phyloP scores from a whole-genome alignment of 2,888 invertebrate genomes.

The Melieria picta region DNA sequence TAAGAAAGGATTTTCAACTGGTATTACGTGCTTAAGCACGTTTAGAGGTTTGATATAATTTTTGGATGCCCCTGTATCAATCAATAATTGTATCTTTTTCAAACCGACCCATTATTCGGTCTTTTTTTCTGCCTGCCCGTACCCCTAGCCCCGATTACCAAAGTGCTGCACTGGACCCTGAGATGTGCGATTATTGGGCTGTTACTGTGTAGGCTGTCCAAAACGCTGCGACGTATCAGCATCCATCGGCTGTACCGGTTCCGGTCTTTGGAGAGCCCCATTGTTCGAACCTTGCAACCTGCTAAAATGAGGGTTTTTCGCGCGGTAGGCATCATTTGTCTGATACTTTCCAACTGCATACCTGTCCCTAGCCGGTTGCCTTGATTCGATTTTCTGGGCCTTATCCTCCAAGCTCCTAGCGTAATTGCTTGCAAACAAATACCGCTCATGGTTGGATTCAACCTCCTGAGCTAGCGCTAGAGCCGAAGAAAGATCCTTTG shows the following conservation, averaged over 20 bases:
- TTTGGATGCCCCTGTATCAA: constrained; percentile 27
- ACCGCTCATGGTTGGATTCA: constrained; percentile 30
- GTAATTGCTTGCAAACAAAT: constrained; percentile 33
- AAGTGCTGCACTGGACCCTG: not conserved
- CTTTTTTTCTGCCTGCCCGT: too few relatives aligned
- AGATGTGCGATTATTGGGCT: not conserved
- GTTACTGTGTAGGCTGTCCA: not conserved
- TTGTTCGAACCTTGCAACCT: not conserved
- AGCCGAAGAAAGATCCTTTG: constrained; percentile 7
- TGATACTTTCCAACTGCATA: not conserved
- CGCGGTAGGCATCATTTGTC: not conserved
- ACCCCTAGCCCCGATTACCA: not conserved
- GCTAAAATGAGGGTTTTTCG: not conserved
- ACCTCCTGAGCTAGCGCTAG: constrained; percentile 30
- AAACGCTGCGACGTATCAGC: not conserved
- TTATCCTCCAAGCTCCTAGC: constrained; percentile 31
- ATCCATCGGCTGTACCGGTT: not conserved
- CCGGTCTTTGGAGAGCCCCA: not conserved
- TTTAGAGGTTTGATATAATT: constrained; percentile 28
- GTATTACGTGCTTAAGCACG: constrained; percentile 11
- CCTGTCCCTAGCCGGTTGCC: not conserved
- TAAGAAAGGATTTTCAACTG: constrained; percentile 20
- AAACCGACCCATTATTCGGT: not conserved
- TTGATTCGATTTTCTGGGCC: constrained; percentile 6
- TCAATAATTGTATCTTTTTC: constrained; percentile 19